Evolutionary conservation across 2,888 invertebrate genomes (phyloP).

Genomic region (Vesta saturnalis): DNA sequence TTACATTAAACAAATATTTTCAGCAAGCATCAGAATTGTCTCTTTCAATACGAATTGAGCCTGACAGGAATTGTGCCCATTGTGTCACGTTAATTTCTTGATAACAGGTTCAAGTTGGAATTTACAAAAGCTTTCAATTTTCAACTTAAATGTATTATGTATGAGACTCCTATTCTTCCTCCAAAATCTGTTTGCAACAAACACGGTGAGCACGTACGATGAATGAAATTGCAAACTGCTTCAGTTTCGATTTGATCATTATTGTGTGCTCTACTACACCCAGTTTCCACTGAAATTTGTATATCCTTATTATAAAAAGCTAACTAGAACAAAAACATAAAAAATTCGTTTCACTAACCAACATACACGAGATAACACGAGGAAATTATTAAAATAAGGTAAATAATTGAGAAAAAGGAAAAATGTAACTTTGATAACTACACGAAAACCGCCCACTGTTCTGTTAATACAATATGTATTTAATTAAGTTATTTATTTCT

Average conservation of each 20-base stretch:
- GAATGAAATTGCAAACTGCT: not conserved
- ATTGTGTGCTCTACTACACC: not conserved
- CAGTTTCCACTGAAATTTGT: not conserved
- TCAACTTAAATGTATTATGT: constrained; percentile 21
- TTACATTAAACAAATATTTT: constrained; percentile 5
- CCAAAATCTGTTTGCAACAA: constrained; percentile 20
- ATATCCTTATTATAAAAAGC: not conserved
- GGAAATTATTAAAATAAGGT: no score
- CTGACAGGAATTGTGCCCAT: constrained; percentile 12
- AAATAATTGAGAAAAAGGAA: not conserved
- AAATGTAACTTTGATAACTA: no score
- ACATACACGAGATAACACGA: no score
- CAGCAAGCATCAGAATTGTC: not conserved
- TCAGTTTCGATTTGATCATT: constrained; percentile 7
- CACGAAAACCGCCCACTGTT: no score
- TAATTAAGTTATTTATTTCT: not conserved
- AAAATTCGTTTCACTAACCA: no score
- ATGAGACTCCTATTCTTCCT: constrained; percentile 16
- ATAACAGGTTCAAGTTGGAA: constrained; percentile 14
- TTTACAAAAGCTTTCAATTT: constrained; percentile 15
- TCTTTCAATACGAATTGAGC: constrained; percentile 23
- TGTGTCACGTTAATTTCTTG: constrained; percentile 26
- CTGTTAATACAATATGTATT: no score
- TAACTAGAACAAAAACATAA: no score
- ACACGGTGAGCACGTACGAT: constrained; percentile 6